Base-by-base conservation (phyloP, 2,113 vertebrate genomes). In the Hemiprocne comata region DNA sequence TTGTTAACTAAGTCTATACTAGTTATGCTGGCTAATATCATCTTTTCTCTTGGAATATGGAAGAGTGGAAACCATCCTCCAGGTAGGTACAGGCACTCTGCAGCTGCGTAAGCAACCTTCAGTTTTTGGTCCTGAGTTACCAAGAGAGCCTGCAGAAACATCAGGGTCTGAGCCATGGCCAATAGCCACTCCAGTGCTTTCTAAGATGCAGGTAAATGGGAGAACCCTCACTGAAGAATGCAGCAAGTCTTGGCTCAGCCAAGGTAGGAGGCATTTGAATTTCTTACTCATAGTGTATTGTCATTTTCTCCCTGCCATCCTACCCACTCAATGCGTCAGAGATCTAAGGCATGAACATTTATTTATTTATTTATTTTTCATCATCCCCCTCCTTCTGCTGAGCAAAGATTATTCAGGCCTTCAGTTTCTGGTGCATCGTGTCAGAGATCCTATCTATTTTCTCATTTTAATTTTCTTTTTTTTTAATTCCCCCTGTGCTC, bases 251-350 rank as follows among this genome's bases (percentile, higher is more conserved):
- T 96, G 88, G 40, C 65, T 95, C 72, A 88, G 83, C 3, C 1
- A 3, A 96, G 61, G 94, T 96, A 96, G 94, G 95, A 97, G 94
- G 92, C 92, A 89, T 95, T 89, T 96, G 65, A 93, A 94, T 96
- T 91, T 95, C 83, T 97, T 96, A 96, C 92, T 96, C 96, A 96
- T 76, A 84, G 73, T 81, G 83, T 96, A 78, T 88, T 96, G 90
- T 96, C 79, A 92, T 94, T 85, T 94, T 75, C 90, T 95, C 91
- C 85, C 76, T 94, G 90, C 85, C 72, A 69, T 89, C 67, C 95
- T 90, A 74, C 95, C 88, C 94, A 92, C 96, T 93, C 93, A 80
- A 44, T 96, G 95, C n/a, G 79, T 97, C 95, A 96, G 79, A 96
- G 82, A 88, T 54, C 51, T 80, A 66, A 91, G 77, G 61, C 77